phyloP scores from a whole-genome alignment of 2,797 vertebrate genomes.

The Neoniphon sammara region DNA sequence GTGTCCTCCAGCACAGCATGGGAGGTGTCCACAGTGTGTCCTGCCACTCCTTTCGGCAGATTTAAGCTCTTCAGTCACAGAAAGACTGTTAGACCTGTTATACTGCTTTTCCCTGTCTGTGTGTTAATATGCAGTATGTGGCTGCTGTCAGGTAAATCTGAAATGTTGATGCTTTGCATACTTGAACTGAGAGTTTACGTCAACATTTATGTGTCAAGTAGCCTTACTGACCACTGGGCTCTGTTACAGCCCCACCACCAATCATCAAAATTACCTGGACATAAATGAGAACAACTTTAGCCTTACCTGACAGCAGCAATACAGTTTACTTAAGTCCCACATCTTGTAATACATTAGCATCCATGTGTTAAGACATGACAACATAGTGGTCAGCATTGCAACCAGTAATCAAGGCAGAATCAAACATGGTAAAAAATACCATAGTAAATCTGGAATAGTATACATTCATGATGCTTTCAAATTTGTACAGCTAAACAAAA shows the following conservation, averaged over 20 bases:
- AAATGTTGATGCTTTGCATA: no score
- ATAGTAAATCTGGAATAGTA: background rate
- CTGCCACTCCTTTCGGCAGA: no score
- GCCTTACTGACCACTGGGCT: no score
- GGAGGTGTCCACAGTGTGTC: background rate
- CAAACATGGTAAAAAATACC: conserved; percentile 1
- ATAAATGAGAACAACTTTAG: background rate
- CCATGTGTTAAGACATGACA: conserved; percentile 1
- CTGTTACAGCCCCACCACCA: background rate
- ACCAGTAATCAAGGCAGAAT: conserved; percentile 5
- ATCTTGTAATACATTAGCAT: background rate
- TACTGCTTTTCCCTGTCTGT: background rate
- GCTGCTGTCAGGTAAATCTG: no score
- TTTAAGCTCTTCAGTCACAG: background rate
- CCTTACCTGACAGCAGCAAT: background rate
- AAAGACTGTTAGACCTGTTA: background rate
- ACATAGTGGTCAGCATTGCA: background rate
- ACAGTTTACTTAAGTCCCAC: background rate
- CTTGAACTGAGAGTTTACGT: no score
- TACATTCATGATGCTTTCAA: conserved; percentile 10
- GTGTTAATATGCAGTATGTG: no score
- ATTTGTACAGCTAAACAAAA: background rate
- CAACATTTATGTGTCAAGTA: no score
- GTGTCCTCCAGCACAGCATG: background rate
- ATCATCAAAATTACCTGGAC: background rate